Base-by-base conservation (phyloP, 2,113 vertebrate genomes). In the Illadopsis cleaveri region DNA sequence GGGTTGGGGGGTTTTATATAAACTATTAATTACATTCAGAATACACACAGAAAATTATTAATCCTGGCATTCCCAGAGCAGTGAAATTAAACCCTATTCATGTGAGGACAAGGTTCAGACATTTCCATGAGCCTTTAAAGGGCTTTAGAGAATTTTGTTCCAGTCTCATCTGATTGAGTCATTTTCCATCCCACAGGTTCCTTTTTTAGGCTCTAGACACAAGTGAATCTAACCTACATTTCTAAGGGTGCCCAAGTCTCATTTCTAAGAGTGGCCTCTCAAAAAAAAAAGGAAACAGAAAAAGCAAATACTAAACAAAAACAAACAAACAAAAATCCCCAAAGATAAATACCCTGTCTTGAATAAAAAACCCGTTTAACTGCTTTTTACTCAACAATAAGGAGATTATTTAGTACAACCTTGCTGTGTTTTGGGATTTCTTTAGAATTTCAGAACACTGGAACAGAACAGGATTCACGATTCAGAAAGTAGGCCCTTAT, bases 241-340 rank as follows among this genome's bases (percentile, higher is more conserved):
- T 88, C 35, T 54, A 70, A 40, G 6, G 11, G 19, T 81, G 12
- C 19, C 44, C 45, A 50, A 65, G 20, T 33, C 25, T 25, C 16
- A 9, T 25, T 40, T 40, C 35, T 12, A 22, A 62, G 30, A 3
- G 37, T 17, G 16, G 0, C 6, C 6, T 4, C 22, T 40, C 12
- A 27, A 16, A 44, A 62, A 50, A 50, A 25, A n/a, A 40, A 40
- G 22, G 22, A 40, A n/a, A 24, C 14, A 71, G 21, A 40, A 40
- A 40, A 40, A 40, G 40, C 40, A 18, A 20, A 33, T 13, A 33
- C 8, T 9, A 40, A 40, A 23, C 2, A 24, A 40, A 38, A 20
- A 37, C 23, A 15, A 19, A 45, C 19, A 45, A 21, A 45, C 17
- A 18, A 27, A 25, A 57, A 60, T 17, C 30, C 13, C 15, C 25